Conservation (phyloP, 2,888 invertebrate species). For the Xanthorhoe designata region DNA sequence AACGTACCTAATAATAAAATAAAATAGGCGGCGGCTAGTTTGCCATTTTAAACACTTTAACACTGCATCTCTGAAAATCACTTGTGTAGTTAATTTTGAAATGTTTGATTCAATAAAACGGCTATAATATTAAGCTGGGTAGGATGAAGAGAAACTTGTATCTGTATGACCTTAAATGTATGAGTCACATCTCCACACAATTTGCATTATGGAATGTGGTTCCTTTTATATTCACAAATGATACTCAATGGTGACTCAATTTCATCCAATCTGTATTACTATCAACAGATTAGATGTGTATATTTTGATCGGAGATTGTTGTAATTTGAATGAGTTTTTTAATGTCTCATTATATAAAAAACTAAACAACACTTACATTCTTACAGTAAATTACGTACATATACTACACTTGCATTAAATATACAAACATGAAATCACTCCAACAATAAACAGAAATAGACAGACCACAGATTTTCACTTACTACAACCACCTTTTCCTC, state of each 20-base stretch:
- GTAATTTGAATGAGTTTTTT: background rate
- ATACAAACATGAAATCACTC: too few species aligned
- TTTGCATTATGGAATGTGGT: conserved; percentile 8
- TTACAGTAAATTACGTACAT: too few species aligned
- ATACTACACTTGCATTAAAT: too few species aligned
- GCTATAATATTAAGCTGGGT: background rate
- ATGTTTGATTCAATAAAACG: background rate
- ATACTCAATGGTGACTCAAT: conserved; percentile 8
- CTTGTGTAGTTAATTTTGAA: background rate
- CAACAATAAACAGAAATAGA: too few species aligned
- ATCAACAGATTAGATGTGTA: background rate
- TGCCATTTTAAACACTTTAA: too few species aligned
- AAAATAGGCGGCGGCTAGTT: too few species aligned
- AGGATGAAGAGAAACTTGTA: background rate
- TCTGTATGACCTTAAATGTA: conserved; percentile 5
- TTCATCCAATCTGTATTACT: background rate
- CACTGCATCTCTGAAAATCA: too few species aligned
- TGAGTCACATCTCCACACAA: conserved; percentile 16
- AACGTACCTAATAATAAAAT: too few species aligned
- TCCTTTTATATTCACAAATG: conserved; percentile 1
- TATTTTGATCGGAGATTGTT: background rate
- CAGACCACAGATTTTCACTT: too few species aligned
- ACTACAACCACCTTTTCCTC: too few species aligned
- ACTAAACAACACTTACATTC: too few species aligned
- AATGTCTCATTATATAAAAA: too few species aligned